These are phyloP conservation scores for Gobio occitaniae DNA, from an alignment of 2,797 vertebrate genomes.

Conservation along the genomic window DNA sequence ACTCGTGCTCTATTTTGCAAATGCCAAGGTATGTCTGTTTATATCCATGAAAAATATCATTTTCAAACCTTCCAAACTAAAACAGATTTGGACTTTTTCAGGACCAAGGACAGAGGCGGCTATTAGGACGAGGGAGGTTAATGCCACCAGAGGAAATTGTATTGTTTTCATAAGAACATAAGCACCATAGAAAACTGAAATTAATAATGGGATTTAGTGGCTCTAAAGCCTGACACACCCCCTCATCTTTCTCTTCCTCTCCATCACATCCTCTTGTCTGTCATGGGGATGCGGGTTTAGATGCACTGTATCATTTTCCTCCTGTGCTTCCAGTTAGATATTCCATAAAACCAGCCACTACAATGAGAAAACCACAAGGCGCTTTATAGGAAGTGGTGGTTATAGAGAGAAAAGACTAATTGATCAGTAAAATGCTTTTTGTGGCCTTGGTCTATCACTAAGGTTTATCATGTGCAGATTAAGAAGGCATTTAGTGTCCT, in stretches of 20 bases:
- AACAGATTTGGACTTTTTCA: conserved; percentile 46
- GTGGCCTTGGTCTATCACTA: neutral
- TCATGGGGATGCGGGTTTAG: conserved; percentile 19
- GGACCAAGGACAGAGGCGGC: conserved; percentile 59
- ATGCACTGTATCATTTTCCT: neutral
- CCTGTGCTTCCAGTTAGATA: neutral
- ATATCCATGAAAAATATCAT: conserved; percentile 41
- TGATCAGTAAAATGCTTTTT: neutral
- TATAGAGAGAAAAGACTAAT: neutral
- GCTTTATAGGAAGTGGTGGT: neutral
- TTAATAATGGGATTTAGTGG: conserved; percentile 55
- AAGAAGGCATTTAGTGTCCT: neutral
- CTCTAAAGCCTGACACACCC: conserved; percentile 24
- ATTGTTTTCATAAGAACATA: conserved; percentile 60
- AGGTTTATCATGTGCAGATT: conserved; percentile 1
- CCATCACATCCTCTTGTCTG: neutral
- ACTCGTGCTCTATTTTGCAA: neutral
- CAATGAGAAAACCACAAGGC: neutral
- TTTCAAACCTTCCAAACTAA: conserved; percentile 46
- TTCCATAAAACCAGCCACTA: neutral
- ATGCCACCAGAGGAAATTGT: conserved; percentile 51
- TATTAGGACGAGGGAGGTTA: conserved; percentile 46
- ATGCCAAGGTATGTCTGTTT: neutral
- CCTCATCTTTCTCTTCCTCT: conserved; percentile 16
- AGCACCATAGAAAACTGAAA: conserved; percentile 56